Base-by-base conservation (phyloP, 2,113 vertebrate genomes). In the Fulmarus glacialis region DNA sequence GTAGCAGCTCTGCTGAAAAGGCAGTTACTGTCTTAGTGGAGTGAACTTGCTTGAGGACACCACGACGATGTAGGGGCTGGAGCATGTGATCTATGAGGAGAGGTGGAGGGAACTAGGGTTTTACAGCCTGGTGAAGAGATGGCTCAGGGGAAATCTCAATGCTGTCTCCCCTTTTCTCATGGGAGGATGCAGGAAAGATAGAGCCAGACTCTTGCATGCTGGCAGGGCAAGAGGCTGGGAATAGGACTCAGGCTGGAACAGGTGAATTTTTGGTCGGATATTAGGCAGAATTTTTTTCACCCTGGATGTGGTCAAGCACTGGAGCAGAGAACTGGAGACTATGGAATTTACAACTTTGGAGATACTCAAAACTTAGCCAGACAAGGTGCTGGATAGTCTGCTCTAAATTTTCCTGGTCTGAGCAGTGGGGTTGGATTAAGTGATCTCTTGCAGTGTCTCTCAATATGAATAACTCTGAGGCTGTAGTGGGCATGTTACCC, bases 11-110 rank as follows among this genome's bases (percentile, higher is more conserved):
- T 18, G 9, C 3, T 20, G 67, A 27, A 43, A 10, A 75, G 34
- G 13, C 4, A 6, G 36, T 6, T 34, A 15, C 12, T 60, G 12
- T 23, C 17, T 67, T 18, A 8, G 50, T 17, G 56, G 40, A 22
- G 40, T 8, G 32, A 4, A 3, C 34, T 80, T 0, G 0, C 38
- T 34, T 29, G 6, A 34, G 26, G 19, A 23, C 45, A 20, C n/a
- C n/a, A 24, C 14, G 40, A 16, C 34, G 9, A 5, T 22, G 14
- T 10, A 21, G 29, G 9, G 58, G 21, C 77, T 87, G 58, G 7
- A 53, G 22, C 29, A 4, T 32, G 19, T 47, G 27, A 32, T 13
- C 23, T 56, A 1, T 62, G 26, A 36, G 67, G 16, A 66, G 13
- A 67, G 11, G 9, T 18, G 7, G 30, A 52, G 34, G 6, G 14